These are phyloP conservation scores for Coccyzus lansbergi DNA, from an alignment of 2,797 vertebrate genomes.

Conservation along the genomic window DNA sequence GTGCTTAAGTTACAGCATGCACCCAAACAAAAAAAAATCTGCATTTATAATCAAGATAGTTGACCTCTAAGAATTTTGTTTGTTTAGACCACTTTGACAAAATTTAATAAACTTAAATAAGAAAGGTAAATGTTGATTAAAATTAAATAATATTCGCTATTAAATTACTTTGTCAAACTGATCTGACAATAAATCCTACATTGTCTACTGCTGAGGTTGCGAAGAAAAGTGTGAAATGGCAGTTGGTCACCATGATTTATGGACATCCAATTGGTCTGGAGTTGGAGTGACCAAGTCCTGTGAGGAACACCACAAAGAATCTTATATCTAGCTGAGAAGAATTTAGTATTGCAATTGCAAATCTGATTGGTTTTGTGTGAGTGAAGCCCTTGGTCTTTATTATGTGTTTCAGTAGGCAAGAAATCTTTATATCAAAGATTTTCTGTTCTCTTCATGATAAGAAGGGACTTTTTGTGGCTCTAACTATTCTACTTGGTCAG, in stretches of 20 bases:
- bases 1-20: background rate
- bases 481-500: background rate
- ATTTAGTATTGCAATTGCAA: background rate
- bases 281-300: background rate
- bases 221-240: background rate
- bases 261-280: background rate
- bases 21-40: background rate
- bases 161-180: background rate
- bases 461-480: background rate
- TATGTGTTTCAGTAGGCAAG: background rate
- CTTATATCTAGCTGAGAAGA: background rate
- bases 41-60: background rate
- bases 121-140: background rate
- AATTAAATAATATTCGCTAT: background rate
- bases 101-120: background rate
- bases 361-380: background rate
- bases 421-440: background rate
- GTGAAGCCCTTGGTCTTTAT: background rate
- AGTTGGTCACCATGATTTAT: background rate
- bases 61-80: background rate
- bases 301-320: background rate
- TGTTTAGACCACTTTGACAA: background rate
- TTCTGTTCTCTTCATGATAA: background rate
- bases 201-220: background rate
- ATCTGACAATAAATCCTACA: background rate